phyloP scores from a whole-genome alignment of 2,888 invertebrate species.

The Ferdinandea cuprea region DNA sequence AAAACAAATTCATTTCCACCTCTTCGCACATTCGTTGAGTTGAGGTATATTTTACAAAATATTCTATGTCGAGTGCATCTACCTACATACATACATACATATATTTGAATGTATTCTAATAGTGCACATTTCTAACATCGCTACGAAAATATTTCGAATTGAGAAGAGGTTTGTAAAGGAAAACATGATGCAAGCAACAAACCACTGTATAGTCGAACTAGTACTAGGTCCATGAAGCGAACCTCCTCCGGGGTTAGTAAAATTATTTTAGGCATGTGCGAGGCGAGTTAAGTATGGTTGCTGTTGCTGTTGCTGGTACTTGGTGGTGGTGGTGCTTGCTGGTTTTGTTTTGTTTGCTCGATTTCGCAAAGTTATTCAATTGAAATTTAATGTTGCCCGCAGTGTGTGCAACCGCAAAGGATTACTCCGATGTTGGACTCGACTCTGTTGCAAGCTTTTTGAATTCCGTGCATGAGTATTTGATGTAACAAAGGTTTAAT shows the following conservation, averaged over 20 bases:
- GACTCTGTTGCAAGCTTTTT: conserved; percentile 40
- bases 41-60: neutral
- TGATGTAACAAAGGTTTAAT: conserved; percentile 9
- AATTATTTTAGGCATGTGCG: conserved; percentile 38
- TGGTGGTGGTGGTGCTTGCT: conserved; percentile 15
- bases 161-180: conserved; percentile 8
- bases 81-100: neutral
- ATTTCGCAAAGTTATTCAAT: conserved; percentile 34
- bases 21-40: neutral
- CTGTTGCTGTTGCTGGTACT: conserved; percentile 24
- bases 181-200: no score
- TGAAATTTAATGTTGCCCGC: conserved; percentile 44
- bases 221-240: conserved; percentile 23
- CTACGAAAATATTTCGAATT: conserved; percentile 17
- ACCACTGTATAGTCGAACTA: no score
- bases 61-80: neutral
- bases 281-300: conserved; percentile 25
- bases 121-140: no score
- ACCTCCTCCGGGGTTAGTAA: conserved; percentile 22
- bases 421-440: conserved; percentile 19
- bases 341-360: conserved; percentile 46
- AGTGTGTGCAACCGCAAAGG: conserved; percentile 48
- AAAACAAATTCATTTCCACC: neutral
- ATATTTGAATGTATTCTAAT: no score
- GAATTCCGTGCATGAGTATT: conserved; percentile 9